Evolutionary conservation across 2,797 vertebrate species (phyloP), one percentile per base, ranked within the genome.

Genomic region (Mormyrops attenuatus): DNA sequence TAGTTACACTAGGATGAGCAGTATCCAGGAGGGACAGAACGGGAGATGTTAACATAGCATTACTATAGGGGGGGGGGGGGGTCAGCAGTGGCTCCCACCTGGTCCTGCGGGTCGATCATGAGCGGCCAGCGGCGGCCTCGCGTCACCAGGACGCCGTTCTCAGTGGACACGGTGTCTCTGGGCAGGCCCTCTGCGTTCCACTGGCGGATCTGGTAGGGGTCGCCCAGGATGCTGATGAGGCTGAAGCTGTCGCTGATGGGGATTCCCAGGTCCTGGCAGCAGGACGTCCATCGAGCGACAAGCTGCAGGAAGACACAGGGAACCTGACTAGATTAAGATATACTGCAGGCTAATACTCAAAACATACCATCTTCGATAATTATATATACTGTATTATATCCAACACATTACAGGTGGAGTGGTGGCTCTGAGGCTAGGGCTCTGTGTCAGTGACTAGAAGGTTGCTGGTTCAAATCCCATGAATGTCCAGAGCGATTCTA

Each of bases 51-150:
- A 38, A 38, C 30, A 38, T 13, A 73, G 66, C 11, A 1, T 73
- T 30, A 63, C 22, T 60, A 6, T 63, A 7, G 60, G 22, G 50
- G 47, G 50, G 22, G 22, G 63, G 47, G 50, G 22, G 22, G 7
- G 13, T 26, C 26, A 77, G 73, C 73, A 15, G 15, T 2, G 26
- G 26, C 11, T 26, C 26, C 11, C 91, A 97, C 97, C 95, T 97
- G 97, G 93, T 97, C 97, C 92, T 98, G 97, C 4, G 96, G 96
- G 91, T 98, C 97, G 88, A 98, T 97, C 96, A 97, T 97, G 69
- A 98, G 94, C 44, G 97, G 97, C 96, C 97, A 98, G 85, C 96
- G 96, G 85, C 94, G 96, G 34, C 96, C 97, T 3, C 95, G 94
- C 7, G 96, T 96, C 91, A 97, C 97, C 92, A 98, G 92, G 92